Evolutionary conservation across 2,113 vertebrate genomes (phyloP).

Genomic region (human (Homo sapiens)): DNA sequence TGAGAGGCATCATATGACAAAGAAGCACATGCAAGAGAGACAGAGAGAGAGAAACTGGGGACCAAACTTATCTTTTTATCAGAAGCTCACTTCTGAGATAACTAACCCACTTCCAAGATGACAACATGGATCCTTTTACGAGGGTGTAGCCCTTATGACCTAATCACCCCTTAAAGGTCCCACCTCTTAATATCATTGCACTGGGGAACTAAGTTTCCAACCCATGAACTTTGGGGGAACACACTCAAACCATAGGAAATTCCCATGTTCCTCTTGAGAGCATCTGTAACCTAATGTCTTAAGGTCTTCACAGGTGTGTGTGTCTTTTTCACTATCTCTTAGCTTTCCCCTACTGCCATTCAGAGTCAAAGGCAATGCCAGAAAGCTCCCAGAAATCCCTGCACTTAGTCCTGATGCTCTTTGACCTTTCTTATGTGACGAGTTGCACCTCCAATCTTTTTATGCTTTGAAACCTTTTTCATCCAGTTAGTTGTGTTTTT

Average conservation of each 20-base stretch:
- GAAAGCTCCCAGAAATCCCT: neutral
- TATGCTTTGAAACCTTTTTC: neutral
- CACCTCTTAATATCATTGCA: neutral
- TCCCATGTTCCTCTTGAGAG: neutral
- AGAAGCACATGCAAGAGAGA: neutral
- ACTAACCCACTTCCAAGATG: neutral
- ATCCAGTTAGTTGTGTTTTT: neutral
- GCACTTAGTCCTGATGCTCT: neutral
- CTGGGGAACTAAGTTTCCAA: neutral
- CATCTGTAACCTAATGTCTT: neutral
- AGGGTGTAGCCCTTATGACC: neutral
- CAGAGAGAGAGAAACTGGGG: neutral
- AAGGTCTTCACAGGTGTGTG: neutral
- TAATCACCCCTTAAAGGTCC: neutral
- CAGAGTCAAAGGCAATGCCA: neutral
- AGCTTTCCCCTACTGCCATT: neutral
- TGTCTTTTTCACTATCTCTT: neutral
- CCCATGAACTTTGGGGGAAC: neutral
- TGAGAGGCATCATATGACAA: neutral
- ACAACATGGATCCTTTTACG: neutral
- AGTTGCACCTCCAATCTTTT: neutral
- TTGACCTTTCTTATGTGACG: too few relatives aligned
- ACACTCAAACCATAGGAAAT: neutral
- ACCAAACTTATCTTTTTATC: neutral
- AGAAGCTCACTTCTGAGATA: neutral